Evolutionary conservation across 2,113 vertebrate genomes (phyloP).

Genomic region (Prochilodus magdalenae): DNA sequence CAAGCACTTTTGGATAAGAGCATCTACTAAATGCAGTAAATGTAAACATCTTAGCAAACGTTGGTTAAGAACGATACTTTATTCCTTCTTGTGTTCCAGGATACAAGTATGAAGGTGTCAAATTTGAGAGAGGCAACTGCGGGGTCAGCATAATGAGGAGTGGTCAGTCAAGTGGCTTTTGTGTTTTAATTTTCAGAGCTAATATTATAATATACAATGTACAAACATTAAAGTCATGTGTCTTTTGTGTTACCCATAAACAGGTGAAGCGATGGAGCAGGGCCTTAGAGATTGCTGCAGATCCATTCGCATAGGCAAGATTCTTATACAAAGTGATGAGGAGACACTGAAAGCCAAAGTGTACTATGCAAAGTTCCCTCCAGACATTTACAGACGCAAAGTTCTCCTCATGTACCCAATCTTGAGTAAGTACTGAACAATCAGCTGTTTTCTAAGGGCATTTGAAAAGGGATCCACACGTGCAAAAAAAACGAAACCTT

Average conservation of each 20-base stretch:
- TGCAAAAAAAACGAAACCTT: too few species aligned
- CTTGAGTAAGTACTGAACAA: slow-evolving; percentile 75
- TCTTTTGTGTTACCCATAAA: background rate
- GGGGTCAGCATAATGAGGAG: slow-evolving; percentile 99
- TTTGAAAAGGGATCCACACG: too few species aligned
- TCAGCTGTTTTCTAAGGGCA: background rate
- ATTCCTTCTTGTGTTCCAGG: slow-evolving; percentile 71
- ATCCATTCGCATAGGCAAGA: slow-evolving; percentile 96
- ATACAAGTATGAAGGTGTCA: slow-evolving; percentile 96
- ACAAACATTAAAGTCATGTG: background rate
- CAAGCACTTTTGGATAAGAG: too few species aligned
- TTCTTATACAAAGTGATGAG: slow-evolving; percentile 97
- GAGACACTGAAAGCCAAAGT: slow-evolving; percentile 97
- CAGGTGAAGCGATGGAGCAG: slow-evolving; percentile 98
- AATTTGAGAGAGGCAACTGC: slow-evolving; percentile 97
- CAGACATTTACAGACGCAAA: slow-evolving; percentile 93
- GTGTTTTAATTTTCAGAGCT: background rate
- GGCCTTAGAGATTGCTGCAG: slow-evolving; percentile 93
- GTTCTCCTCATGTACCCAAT: slow-evolving; percentile 98
- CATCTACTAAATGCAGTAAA: background rate
- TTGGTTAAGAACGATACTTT: slow-evolving; percentile 48
- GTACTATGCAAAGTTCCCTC: slow-evolving; percentile 97
- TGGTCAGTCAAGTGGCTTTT: slow-evolving; percentile 76
- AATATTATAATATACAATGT: background rate
- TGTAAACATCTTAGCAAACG: background rate